A percentile compares a stretch with the other conserved stretches of the same genome.
Conservation (phyloP, 1,140 invertebrate species). For the Trichomalopsis sarcophagae region DNA sequence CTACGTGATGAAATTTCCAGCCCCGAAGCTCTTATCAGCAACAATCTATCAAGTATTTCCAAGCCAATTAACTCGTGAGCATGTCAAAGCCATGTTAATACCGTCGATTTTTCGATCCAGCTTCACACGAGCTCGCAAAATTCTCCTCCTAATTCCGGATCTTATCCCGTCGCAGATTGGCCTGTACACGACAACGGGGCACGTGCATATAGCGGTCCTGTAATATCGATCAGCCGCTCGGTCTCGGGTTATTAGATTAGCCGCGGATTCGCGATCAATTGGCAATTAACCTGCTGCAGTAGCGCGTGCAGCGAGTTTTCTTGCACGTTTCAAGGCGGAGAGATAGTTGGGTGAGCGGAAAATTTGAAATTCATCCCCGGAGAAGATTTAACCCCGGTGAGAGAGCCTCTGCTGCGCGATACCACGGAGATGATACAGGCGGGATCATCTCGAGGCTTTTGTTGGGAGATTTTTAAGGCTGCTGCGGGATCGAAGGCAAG, state of each 20-base stretch:
- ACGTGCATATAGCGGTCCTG: background rate
- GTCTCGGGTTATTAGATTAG: conserved; percentile 27
- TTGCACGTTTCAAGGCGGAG: background rate
- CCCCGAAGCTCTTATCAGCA: too few species aligned
- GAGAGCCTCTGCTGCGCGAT: background rate
- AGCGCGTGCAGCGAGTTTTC: background rate
- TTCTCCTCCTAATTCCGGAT: background rate
- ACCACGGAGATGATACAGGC: background rate
- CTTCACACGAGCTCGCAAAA: background rate
- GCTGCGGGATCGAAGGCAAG: background rate
- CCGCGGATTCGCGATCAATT: conserved; percentile 56
- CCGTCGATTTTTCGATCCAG: too few species aligned
- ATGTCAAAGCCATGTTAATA: too few species aligned
- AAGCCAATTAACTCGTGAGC: too few species aligned
- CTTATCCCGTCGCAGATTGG: background rate
- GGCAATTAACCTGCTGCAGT: conserved; percentile 59
- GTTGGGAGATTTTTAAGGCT: background rate
- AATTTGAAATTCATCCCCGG: conserved; percentile 39
- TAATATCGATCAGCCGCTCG: conserved; percentile 40
- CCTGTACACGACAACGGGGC: too few species aligned
- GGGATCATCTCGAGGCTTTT: background rate
- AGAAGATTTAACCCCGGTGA: background rate
- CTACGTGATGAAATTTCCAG: too few species aligned
- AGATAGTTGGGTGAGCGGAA: conserved; percentile 19
- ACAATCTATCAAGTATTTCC: too few species aligned